Evolutionary conservation across 2,113 vertebrate species (phyloP).

Genomic region (Coptodon bakossiorum): DNA sequence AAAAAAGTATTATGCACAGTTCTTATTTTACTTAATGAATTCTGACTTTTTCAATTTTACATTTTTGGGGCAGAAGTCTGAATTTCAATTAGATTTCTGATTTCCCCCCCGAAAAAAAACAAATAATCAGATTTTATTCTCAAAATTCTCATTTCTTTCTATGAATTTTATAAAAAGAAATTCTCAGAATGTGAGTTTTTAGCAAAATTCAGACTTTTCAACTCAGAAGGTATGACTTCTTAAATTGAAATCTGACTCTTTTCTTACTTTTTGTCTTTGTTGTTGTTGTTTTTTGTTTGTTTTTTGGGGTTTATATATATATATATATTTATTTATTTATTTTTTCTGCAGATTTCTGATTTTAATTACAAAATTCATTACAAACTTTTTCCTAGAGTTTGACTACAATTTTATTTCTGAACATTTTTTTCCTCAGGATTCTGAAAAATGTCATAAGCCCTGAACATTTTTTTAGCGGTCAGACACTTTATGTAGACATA

Average conservation of each 20-base stretch:
- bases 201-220: background rate
- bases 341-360: background rate
- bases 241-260: background rate
- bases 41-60: background rate
- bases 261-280: background rate
- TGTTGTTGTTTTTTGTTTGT: background rate
- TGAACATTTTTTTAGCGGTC: background rate
- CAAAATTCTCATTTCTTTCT: background rate
- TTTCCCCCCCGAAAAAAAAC: accelerated
- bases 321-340: background rate
- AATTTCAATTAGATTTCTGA: background rate
- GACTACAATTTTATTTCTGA: background rate
- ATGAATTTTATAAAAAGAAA: no score
- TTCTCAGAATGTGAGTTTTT: no score
- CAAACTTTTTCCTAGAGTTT: background rate
- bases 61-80: background rate
- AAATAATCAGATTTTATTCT: background rate
- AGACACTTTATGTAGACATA: background rate
- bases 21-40: background rate
- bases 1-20: background rate
- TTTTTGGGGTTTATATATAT: background rate
- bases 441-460: background rate
- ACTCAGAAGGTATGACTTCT: background rate
- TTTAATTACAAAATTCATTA: background rate
- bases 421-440: background rate